Base-by-base conservation (phyloP, 2,888 invertebrate species). In the Dicyrtoma fusca region DNA sequence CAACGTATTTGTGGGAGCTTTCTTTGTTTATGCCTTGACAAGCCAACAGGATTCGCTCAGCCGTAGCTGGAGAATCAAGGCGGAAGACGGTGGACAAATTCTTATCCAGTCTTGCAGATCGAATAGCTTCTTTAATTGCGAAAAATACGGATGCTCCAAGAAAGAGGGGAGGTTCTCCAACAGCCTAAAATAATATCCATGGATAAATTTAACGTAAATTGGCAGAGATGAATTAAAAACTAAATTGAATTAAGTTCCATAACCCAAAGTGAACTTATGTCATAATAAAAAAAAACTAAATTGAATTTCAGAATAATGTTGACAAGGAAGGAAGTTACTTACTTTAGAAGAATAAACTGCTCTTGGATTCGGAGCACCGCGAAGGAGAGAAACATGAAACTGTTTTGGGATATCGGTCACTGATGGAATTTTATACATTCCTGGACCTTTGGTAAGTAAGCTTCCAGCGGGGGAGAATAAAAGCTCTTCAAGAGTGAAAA, bases 271-370 rank as follows among this genome's bases (percentile, higher is more conserved):
- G 55, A 55, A 55, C 17, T 55, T 55, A 19, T 13, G 14, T 59
- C 14, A n/a, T n/a, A n/a, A 5, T 21, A 63, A 63, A 42, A 63
- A 49, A n/a, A 53, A n/a, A 34, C 4, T n/a, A 34, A 8, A 14
- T 23, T 6, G 62, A 19, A 42, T 26, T 4, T 42, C 19, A n/a
- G 4, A 17, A 49, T 23, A 21, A 45, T 14, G 57, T 14, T 14
- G 14, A n/a, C 44, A 74, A 72, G 5, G 19, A 11, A 45, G 13
- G 10, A 8, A 25, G 14, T 13, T 47, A 11, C 11, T 82, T 83
- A 93, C 95, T 89, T 97, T 97, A 1, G 97, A 97, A 0, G 97
- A 96, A 84, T 92, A 97, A 13, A 98, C 92, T 21, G 96, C 97
- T 81, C 91, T 87, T 0, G 92, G 91, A 85, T 97, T 97, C 0